Conservation (phyloP, 2,797 vertebrate species). For the Diplodus puntazzo region DNA sequence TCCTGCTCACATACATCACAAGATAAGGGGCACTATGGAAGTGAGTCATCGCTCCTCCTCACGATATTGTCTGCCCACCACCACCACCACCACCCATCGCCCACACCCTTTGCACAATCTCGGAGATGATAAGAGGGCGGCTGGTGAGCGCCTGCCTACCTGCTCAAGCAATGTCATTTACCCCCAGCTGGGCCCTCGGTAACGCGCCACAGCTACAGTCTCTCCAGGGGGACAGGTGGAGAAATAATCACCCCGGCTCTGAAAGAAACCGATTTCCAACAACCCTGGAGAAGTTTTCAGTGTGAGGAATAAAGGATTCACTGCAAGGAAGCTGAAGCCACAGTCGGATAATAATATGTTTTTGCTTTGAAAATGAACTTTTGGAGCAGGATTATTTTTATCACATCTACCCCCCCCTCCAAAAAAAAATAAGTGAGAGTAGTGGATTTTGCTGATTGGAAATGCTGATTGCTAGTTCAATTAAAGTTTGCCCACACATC, state of each 20-base stretch:
- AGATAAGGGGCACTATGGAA: conserved; percentile 58
- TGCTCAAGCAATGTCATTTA: conserved; percentile 71
- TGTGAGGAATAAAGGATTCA: conserved; percentile 12
- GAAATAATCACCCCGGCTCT: conserved; percentile 28
- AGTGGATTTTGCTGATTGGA: conserved; percentile 20
- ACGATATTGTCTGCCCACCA: conserved; percentile 45
- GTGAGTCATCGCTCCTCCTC: conserved; percentile 68
- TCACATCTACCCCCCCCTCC: neutral
- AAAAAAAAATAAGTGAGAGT: neutral
- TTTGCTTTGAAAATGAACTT: conserved; percentile 36
- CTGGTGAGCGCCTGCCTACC: conserved; percentile 48
- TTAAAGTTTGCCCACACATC: conserved; percentile 30
- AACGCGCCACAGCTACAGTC: conserved; percentile 45
- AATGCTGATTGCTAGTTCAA: conserved; percentile 25
- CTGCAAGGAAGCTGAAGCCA: conserved; percentile 17
- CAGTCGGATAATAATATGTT: conserved; percentile 21
- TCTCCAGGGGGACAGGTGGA: conserved; percentile 40
- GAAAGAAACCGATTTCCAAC: conserved; percentile 36
- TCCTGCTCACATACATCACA: conserved; percentile 38
- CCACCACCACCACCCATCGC: conserved; percentile 1
- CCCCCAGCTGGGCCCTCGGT: conserved; percentile 61
- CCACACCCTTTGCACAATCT: conserved; percentile 38
- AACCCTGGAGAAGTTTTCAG: conserved; percentile 27
- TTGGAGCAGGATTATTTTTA: conserved; percentile 26
- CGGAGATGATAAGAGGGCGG: conserved; percentile 60